These are phyloP conservation scores for Temnothorax rugatulus DNA, from an alignment of 2,888 invertebrate genomes.

Conservation along the genomic window DNA sequence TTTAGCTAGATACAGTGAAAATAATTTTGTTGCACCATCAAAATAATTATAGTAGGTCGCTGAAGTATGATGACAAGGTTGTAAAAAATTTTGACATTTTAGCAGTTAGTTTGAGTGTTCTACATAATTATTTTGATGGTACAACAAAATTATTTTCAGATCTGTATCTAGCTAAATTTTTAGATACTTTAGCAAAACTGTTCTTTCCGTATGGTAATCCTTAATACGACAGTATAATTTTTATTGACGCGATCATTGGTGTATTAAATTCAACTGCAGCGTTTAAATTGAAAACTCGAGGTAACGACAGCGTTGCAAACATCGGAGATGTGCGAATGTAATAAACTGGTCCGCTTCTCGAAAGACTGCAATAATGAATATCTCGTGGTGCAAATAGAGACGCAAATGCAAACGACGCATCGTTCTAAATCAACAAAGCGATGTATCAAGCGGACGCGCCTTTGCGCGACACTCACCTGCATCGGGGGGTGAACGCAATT, in stretches of 20 bases:
- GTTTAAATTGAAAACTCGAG: conserved; percentile 66
- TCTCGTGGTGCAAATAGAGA: conserved; percentile 56
- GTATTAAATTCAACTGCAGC: conserved; percentile 48
- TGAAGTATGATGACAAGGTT: too few relatives aligned
- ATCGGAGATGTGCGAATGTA: conserved; percentile 66
- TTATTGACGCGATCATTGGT: neutral
- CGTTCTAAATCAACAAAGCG: conserved; percentile 74
- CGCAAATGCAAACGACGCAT: conserved; percentile 68
- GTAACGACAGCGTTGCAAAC: neutral
- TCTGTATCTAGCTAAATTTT: too few relatives aligned
- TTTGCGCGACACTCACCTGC: conserved; percentile 56
- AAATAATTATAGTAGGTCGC: too few relatives aligned
- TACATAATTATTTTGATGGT: too few relatives aligned
- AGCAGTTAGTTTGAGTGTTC: too few relatives aligned
- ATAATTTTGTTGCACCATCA: too few relatives aligned
- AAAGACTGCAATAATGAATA: conserved; percentile 77
- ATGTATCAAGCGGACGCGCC: conserved; percentile 68
- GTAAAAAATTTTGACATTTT: too few relatives aligned
- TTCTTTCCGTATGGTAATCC: too few relatives aligned
- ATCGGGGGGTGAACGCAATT: conserved; percentile 69
- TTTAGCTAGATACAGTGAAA: too few relatives aligned
- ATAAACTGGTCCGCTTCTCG: conserved; percentile 71
- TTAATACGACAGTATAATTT: neutral
- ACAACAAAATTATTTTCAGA: too few relatives aligned
- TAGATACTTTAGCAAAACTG: too few relatives aligned